phyloP scores from a whole-genome alignment of 2,113 vertebrate species.

The Hucho hucho region DNA sequence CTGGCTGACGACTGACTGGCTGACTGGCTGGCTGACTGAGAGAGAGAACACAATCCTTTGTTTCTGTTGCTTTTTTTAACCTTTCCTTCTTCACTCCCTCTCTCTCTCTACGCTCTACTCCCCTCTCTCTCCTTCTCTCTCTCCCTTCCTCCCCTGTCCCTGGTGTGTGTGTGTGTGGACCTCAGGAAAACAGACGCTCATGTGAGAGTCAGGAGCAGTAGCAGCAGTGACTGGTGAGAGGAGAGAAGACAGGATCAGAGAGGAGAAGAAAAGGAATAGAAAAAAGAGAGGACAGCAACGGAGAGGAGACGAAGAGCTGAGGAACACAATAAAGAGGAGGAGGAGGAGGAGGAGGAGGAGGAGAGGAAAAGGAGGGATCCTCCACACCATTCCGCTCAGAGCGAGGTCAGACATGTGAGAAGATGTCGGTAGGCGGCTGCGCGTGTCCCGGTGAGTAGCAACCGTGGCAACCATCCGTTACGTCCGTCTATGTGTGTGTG shows the following conservation, averaged over 20 bases:
- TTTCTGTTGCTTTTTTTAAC: slow-evolving; percentile 54
- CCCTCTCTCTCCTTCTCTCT: not conserved
- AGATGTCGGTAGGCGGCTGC: slow-evolving; percentile 94
- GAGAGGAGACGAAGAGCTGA: slow-evolving; percentile 31
- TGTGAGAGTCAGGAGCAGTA: slow-evolving; percentile 71
- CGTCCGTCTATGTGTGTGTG: slow-evolving; percentile 52
- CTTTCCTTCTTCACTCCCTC: slow-evolving; percentile 37
- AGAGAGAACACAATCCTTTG: slow-evolving; percentile 66
- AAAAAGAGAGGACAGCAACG: not conserved
- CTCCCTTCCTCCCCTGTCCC: not conserved
- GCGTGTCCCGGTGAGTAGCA: slow-evolving; percentile 90
- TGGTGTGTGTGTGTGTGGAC: slow-evolving; percentile 3
- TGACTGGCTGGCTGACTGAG: slow-evolving; percentile 53
- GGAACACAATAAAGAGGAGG: slow-evolving; percentile 13
- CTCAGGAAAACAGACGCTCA: slow-evolving; percentile 76
- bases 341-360: slow-evolving; percentile 15
- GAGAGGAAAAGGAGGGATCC: slow-evolving; percentile 57
- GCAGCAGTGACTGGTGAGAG: slow-evolving; percentile 64
- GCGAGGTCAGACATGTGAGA: slow-evolving; percentile 89
- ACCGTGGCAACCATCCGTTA: slow-evolving; percentile 62
- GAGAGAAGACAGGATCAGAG: slow-evolving; percentile 28
- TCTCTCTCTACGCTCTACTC: not conserved
- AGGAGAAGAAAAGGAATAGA: slow-evolving; percentile 9
- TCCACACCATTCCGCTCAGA: slow-evolving; percentile 76
- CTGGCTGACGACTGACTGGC: slow-evolving; percentile 10